A percentile compares a stretch with the other conserved stretches of the same genome.
These are phyloP conservation scores for Herpetotheres cachinnans DNA, from an alignment of 2,113 vertebrate species.

Conservation along the genomic window DNA sequence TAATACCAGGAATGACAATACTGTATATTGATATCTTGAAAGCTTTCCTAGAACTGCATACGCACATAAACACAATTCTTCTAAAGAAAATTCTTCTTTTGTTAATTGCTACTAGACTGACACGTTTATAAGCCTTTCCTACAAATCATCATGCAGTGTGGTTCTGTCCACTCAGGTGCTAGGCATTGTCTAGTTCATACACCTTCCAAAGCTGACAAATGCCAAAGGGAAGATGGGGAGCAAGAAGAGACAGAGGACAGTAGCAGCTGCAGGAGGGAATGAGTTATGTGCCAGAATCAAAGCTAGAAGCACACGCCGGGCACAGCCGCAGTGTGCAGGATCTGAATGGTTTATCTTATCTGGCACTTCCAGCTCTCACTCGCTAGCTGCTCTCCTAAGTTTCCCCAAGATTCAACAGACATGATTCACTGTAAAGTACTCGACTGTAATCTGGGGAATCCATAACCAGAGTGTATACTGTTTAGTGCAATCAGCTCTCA, in stretches of 20 bases:
- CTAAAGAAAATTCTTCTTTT: not conserved
- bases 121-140: not conserved
- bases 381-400: not conserved
- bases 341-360: not conserved
- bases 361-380: not conserved
- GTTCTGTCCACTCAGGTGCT: not conserved
- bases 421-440: not conserved
- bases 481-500: not conserved
- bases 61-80: not conserved
- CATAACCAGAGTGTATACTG: not conserved
- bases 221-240: not conserved
- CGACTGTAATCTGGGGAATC: not conserved
- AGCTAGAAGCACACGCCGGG: not conserved
- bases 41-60: not conserved
- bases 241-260: not conserved
- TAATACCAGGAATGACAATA: not conserved
- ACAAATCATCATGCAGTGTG: not conserved
- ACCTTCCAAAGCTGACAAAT: not conserved
- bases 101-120: not conserved
- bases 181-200: not conserved
- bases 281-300: not conserved
- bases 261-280: not conserved
- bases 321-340: not conserved
- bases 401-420: not conserved
- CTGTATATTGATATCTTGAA: not conserved